Percentiles rank a stretch among this genome's conserved stretches.
phyloP scores from a whole-genome alignment of 1,140 invertebrate species.

The Trinorchestia longiramus region DNA sequence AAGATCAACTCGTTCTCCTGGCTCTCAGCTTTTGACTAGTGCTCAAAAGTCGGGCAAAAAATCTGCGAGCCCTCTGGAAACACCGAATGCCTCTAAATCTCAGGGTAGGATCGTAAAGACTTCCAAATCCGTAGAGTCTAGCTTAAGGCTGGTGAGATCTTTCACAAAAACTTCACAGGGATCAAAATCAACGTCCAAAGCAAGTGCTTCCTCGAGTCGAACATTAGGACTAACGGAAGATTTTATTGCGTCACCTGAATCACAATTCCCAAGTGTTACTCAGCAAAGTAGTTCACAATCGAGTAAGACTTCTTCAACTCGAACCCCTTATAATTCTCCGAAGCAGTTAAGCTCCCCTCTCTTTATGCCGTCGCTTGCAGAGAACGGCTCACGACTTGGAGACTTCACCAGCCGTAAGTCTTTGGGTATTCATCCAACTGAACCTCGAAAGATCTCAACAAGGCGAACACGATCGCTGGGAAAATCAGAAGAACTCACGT shows the following conservation, averaged over 20 bases:
- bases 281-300: not conserved
- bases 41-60: not conserved
- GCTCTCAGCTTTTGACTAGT: not conserved
- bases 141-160: not conserved
- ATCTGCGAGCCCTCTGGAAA: not conserved
- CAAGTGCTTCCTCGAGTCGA: not conserved
- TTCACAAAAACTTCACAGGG: not conserved
- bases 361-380: slow-evolving; percentile 27
- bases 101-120: not conserved
- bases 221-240: not conserved
- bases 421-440: not conserved
- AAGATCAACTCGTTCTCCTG: not conserved
- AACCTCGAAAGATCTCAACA: not conserved
- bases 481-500: not conserved
- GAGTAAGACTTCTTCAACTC: not conserved
- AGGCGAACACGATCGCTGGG: not conserved
- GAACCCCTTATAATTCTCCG: not conserved
- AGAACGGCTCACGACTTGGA: slow-evolving; percentile 16
- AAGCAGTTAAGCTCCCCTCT: not conserved
- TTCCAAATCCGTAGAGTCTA: not conserved
- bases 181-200: not conserved
- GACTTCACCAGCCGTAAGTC: slow-evolving; percentile 31
- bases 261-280: not conserved
- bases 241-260: not conserved
- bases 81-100: not conserved